Evolutionary conservation across 2,888 invertebrate species (phyloP).

Genomic region (Tipula confusa): DNA sequence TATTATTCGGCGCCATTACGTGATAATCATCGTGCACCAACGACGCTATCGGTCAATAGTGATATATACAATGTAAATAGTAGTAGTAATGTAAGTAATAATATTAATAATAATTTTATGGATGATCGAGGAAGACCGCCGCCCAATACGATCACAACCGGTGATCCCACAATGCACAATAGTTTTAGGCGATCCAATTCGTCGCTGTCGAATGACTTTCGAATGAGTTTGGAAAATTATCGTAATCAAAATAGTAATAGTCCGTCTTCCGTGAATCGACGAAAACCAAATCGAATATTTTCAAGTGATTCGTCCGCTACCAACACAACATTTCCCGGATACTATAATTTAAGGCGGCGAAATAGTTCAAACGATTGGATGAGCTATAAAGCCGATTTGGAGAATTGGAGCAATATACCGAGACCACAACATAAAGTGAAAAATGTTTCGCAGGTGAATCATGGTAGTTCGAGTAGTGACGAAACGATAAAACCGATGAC

Average conservation of each 20-base stretch:
- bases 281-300: neutral
- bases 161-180: neutral
- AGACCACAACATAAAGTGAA: neutral
- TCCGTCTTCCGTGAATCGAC: neutral
- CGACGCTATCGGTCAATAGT: neutral
- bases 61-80: neutral
- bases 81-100: neutral
- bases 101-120: neutral
- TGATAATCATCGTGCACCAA: neutral
- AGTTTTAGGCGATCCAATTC: constrained; percentile 38
- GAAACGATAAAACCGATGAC: neutral
- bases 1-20: neutral
- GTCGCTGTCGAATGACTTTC: constrained; percentile 39
- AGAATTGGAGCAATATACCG: constrained; percentile 21
- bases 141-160: neutral
- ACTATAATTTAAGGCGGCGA: neutral
- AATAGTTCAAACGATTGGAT: neutral
- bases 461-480: neutral
- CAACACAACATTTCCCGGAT: neutral
- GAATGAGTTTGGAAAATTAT: constrained; percentile 39
- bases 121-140: neutral
- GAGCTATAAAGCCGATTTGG: neutral
- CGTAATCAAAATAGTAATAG: constrained; percentile 35
- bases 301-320: neutral
- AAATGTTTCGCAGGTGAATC: neutral